Evolutionary conservation across 2,888 invertebrate genomes (phyloP), one percentile per base, ranked within the genome.

Genomic region (Lochmaea crataegi): DNA sequence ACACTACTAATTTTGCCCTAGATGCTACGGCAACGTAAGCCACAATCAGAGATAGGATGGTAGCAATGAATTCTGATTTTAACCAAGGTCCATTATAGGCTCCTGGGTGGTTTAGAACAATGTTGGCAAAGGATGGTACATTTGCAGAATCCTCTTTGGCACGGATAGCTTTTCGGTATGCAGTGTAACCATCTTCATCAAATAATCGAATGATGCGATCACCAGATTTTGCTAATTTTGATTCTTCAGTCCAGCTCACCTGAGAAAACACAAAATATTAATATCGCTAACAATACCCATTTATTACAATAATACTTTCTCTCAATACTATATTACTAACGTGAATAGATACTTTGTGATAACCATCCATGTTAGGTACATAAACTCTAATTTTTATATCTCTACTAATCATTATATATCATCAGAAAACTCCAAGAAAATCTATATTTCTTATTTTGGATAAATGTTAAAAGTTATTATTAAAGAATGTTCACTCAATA

Each of bases 181-280:
- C 92, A 1, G 94, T 92, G 88, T 94, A 97, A 73, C 96, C 95
- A 84, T 98, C 98, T 88, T 98, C 98, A 81, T 98, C 97, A 82
- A 94, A 94, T 22, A 99, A 88, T 75, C 93, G 92, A 65, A 98
- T 90, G 72, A 90, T 90, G 80, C 95, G 94, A 64, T 92, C 92
- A 41, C 97, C 97, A 63, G 95, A 92, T 70, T 92, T 91, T 0
- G 96, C 93, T 80, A 93, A 93, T 64, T 93, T 92, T 38, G 94
- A 91, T 76, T 97, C 97, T 84, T 96, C 96, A 11, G 94, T 94
- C 96, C 97, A 97, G 79, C 98, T 98, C 32, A 98, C 93, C 94
- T 97, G 60, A 71, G 75, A 74, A 71, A 76, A 22, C 22, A 53
- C 4, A 32, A 32, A n/a, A 11, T 32, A 61, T 61, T 16, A 16